Percentiles rank a stretch among this genome's conserved stretches.
Evolutionary conservation across 2,888 invertebrate genomes (phyloP).

Genomic region (Lingula anatina): DNA sequence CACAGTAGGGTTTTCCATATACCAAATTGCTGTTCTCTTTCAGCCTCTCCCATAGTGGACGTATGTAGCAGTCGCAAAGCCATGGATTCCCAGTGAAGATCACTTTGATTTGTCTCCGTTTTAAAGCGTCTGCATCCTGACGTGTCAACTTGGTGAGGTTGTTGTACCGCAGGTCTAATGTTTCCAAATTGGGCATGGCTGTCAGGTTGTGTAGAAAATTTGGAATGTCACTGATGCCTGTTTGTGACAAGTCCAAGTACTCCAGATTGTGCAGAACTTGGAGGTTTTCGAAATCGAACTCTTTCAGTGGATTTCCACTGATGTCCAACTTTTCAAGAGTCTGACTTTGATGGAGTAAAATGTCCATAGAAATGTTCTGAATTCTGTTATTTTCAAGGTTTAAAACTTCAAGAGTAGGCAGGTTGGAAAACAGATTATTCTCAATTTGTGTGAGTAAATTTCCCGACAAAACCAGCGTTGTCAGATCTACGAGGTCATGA

Average conservation of each 20-base stretch:
- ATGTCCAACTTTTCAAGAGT: slow-evolving; percentile 22
- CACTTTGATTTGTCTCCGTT: too few species aligned
- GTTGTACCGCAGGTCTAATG: slow-evolving; percentile 31
- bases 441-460: slow-evolving; percentile 20
- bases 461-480: too few species aligned
- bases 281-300: slow-evolving; percentile 18
- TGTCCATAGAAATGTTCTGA: slow-evolving; percentile 19
- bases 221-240: too few species aligned
- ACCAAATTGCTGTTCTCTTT: slow-evolving; percentile 8
- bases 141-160: slow-evolving; percentile 20
- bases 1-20: slow-evolving; percentile 21
- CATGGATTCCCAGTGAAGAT: slow-evolving; percentile 23
- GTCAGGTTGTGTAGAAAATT: too few species aligned
- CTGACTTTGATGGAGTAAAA: slow-evolving; percentile 17
- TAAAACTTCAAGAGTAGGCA: slow-evolving; percentile 16
- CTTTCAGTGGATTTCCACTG: slow-evolving; percentile 21
- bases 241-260: slow-evolving; percentile 27
- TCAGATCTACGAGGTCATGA: too few species aligned
- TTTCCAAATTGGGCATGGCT: slow-evolving; percentile 21
- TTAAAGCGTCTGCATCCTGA: too few species aligned
- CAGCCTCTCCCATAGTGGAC: slow-evolving; percentile 27
- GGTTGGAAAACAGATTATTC: slow-evolving; percentile 18
- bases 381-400: slow-evolving; percentile 28
- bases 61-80: slow-evolving; percentile 34
- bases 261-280: slow-evolving; percentile 21